A percentile compares a stretch with the other conserved stretches of the same genome.
phyloP scores from a whole-genome alignment of 1,140 invertebrate species.

The Heliconius congener region DNA sequence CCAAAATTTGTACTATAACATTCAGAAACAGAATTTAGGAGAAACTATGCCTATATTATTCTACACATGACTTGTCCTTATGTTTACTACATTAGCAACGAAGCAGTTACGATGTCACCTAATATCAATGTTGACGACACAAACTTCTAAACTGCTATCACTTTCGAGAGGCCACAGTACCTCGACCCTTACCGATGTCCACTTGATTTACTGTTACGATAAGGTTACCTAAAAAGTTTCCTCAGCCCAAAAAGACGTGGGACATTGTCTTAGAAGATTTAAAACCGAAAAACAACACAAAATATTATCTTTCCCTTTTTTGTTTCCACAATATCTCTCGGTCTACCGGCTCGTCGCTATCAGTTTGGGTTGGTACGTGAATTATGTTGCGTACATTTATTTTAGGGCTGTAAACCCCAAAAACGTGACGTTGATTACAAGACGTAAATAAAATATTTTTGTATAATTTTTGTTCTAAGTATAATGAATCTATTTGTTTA shows the following conservation, averaged over 20 bases:
- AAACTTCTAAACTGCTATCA: slow-evolving; percentile 74
- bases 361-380: slow-evolving; percentile 37
- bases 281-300: slow-evolving; percentile 69
- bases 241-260: slow-evolving; percentile 50
- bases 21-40: too few species aligned
- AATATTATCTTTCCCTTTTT: slow-evolving; percentile 50
- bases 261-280: slow-evolving; percentile 70
- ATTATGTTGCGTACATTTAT: slow-evolving; percentile 37
- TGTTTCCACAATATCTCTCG: slow-evolving; percentile 46
- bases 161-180: slow-evolving; percentile 62
- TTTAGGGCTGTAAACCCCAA: slow-evolving; percentile 12
- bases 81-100: neutral
- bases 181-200: slow-evolving; percentile 70
- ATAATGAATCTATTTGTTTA: neutral
- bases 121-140: slow-evolving; percentile 70
- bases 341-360: slow-evolving; percentile 38
- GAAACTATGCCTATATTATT: neutral
- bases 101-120: slow-evolving; percentile 38
- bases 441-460: slow-evolving; percentile 16
- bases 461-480: neutral
- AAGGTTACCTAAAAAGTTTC: slow-evolving; percentile 78
- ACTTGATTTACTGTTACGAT: slow-evolving; percentile 78
- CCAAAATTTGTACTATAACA: too few species aligned
- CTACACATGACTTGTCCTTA: neutral
- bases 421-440: slow-evolving; percentile 16